These are phyloP conservation scores for Thera britannica DNA, from an alignment of 2,888 invertebrate species.

Conservation along the genomic window DNA sequence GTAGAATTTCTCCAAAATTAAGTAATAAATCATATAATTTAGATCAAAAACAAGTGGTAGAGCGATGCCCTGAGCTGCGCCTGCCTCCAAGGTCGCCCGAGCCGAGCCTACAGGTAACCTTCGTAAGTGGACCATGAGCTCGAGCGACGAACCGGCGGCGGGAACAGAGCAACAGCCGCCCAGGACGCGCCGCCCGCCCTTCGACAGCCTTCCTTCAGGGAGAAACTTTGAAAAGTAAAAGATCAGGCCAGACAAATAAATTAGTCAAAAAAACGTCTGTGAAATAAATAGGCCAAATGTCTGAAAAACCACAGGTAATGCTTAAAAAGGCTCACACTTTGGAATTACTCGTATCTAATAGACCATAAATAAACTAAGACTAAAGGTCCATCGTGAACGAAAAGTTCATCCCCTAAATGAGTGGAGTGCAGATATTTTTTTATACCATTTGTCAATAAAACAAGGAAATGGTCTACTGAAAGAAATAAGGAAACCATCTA, in stretches of 20 bases:
- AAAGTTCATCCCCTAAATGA: no score
- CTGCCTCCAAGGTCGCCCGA: constrained; percentile 5
- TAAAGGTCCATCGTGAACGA: no score
- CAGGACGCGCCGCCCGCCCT: constrained; percentile 37
- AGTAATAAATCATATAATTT: background rate
- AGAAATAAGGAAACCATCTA: no score
- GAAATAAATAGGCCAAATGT: no score
- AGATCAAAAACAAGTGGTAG: background rate
- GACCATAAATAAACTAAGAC: no score
- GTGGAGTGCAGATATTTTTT: no score
- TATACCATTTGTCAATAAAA: no score
- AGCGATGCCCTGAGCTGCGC: background rate
- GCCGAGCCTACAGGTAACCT: constrained; percentile 13
- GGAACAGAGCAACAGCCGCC: constrained; percentile 39
- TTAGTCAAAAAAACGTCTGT: background rate
- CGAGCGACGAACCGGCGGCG: constrained; percentile 23
- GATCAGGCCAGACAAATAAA: background rate
- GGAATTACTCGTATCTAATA: no score
- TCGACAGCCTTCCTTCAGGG: constrained; percentile 24
- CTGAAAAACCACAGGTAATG: no score
- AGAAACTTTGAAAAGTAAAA: background rate
- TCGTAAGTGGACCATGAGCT: constrained; percentile 8
- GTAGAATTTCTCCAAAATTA: no score
- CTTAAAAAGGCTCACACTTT: no score
- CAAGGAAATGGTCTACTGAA: no score